Conservation (phyloP, 2,888 invertebrate species). For the Deilephila elpenor region DNA sequence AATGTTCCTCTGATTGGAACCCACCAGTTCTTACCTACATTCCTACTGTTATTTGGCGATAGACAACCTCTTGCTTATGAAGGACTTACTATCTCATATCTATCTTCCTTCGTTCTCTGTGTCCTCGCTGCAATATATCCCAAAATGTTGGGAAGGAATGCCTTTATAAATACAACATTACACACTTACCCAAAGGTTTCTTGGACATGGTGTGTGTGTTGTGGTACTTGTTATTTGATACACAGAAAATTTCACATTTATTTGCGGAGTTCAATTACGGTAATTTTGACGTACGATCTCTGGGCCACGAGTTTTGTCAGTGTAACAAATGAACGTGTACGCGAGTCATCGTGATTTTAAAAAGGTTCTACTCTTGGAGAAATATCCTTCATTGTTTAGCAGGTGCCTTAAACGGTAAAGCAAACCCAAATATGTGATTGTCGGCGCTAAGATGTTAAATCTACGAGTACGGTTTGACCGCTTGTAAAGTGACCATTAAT, state of each 20-base stretch:
- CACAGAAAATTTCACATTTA: constrained; percentile 54
- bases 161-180: not conserved
- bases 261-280: constrained; percentile 15
- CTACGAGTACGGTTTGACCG: too few species aligned
- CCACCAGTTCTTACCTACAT: too few species aligned
- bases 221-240: constrained; percentile 39
- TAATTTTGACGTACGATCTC: constrained; percentile 57
- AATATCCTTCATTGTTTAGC: not conserved
- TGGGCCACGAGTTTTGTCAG: constrained; percentile 44
- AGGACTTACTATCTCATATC: too few species aligned
- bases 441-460: too few species aligned
- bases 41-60: too few species aligned
- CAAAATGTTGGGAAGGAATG: not conserved
- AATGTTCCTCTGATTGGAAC: too few species aligned
- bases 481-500: too few species aligned
- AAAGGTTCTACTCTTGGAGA: not conserved
- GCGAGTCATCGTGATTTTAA: not conserved
- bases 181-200: constrained; percentile 64
- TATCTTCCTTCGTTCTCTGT: too few species aligned
- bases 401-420: not conserved
- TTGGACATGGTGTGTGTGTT: constrained; percentile 52
- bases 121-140: too few species aligned
- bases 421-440: too few species aligned
- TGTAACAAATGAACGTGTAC: constrained; percentile 21
- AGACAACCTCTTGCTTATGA: too few species aligned